Evolutionary conservation across 2,113 vertebrate genomes (phyloP), one percentile per base, ranked within the genome.

Genomic region (Struthidea cinerea): DNA sequence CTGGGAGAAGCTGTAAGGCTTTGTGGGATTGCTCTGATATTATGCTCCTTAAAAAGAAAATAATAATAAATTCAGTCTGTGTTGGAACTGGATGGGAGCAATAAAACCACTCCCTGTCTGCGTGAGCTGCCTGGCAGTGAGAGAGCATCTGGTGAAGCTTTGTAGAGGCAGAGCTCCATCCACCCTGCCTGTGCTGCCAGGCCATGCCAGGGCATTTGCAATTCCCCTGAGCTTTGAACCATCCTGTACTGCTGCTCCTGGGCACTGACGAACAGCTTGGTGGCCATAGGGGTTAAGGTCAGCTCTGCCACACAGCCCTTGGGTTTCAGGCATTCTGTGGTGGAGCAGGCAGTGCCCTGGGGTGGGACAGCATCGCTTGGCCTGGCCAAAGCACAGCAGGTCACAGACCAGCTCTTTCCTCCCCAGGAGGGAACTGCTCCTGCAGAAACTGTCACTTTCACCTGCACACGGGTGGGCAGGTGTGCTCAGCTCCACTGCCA

Each of bases 241-340:
- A 19, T 22, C 32, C 63, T 64, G 37, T 13, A 1, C 22, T 6
- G 1, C 42, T 4, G 13, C 32, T 53, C 21, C 49, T 5, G 1
- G 32, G 39, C 1, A 3, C 37, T 30, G 49, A 10, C 13, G 47
- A 50, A 1, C 18, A 41, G 17, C 12, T 35, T 12, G 42, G 39
- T 50, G 73, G 19, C 73, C 1, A 0, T 0, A 39, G 61, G 37
- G 16, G 12, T 21, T n/a, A 4, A n/a, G 39, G 35, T 49, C 59
- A 59, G 55, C 65, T 50, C 82, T 70, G 64, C 19, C 6, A 16
- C 37, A 10, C 21, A 39, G 4, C 7, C 50, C 21, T 7, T 35
- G 60, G 60, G n/a, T 24, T 59, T 44, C 3, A 19, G 42, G 26
- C 2, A 16, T 11, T 37, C 14, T 0, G 1, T 27, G 70, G 13